Evolutionary conservation across 2,797 vertebrate species (phyloP).

Genomic region (Babyrousa celebensis): DNA sequence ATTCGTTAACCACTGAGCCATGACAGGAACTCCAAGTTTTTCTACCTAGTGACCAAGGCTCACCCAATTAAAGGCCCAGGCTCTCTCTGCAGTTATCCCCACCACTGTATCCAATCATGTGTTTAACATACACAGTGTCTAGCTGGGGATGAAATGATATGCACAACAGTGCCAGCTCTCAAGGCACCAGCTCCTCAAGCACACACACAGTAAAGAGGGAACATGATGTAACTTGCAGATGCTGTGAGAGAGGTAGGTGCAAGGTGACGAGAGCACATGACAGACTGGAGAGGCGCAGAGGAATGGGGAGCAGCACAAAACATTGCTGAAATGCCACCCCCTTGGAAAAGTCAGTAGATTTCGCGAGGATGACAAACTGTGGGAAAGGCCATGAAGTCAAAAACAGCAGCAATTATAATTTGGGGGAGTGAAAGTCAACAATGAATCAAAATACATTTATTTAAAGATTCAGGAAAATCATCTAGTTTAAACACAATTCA

Average conservation of each 20-base stretch:
- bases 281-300: not conserved
- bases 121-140: not conserved
- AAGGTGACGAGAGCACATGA: not conserved
- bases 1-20: too few species aligned
- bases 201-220: not conserved
- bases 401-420: not conserved
- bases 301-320: not conserved
- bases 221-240: not conserved
- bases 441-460: not conserved
- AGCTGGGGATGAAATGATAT: not conserved
- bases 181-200: not conserved
- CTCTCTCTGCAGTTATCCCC: not conserved
- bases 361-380: not conserved
- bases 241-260: not conserved
- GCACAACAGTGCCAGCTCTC: not conserved
- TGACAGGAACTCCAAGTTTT: not conserved
- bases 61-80: not conserved
- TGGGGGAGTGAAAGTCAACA: not conserved
- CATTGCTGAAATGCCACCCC: not conserved
- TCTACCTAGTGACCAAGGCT: not conserved
- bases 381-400: not conserved
- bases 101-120: not conserved
- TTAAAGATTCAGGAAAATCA: constrained; percentile 35
- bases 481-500: not conserved
- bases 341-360: not conserved